Evolutionary conservation across 2,113 vertebrate species (phyloP), one percentile per base, ranked within the genome.

Genomic region (Caretta caretta): DNA sequence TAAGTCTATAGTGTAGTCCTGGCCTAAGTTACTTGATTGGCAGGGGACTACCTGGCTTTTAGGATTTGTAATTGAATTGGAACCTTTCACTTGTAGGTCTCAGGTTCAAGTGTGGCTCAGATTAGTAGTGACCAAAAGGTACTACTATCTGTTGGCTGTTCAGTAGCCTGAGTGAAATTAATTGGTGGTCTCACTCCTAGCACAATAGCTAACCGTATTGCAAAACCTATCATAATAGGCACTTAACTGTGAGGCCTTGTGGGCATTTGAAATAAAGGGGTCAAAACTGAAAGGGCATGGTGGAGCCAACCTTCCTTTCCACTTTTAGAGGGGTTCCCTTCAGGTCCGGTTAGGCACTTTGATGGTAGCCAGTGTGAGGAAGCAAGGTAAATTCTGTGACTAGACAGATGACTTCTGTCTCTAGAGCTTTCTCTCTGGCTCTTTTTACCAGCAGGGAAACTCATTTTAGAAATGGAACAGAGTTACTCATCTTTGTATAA

Each of bases 71-170:
- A 69, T 69, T 3, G 35, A 69, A 69, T 69, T 8, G 35, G 59
- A 69, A 24, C 82, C 81, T 11, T 31, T 95, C 84, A 92, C 69
- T 78, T 87, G 80, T 89, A 49, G 82, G 14, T 93, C 94, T 93
- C 84, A 94, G 56, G 54, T 31, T 29, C 48, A 76, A 31, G 27
- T 65, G 59, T 65, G 59, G 12, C 29, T 35, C 59, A 35, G 59
- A 6, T 65, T 31, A 65, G 14, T 65, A 65, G 62, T n/a, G 82
- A 84, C 48, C 69, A 89, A 96, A 93, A 83, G 56, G 93, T 96
- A 93, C 51, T 92, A 83, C 59, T 76, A 69, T 94, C 76, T 93
- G 38, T 69, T 51, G 89, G 72, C 91, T 90, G 88, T 1, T 85
- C 54, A 19, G 31, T 50, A 59, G 27, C 57, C 57, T 62, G 12